A percentile compares a stretch with the other conserved stretches of the same genome.
phyloP scores from a whole-genome alignment of 2,797 vertebrate species.

The Tapirus indicus region DNA sequence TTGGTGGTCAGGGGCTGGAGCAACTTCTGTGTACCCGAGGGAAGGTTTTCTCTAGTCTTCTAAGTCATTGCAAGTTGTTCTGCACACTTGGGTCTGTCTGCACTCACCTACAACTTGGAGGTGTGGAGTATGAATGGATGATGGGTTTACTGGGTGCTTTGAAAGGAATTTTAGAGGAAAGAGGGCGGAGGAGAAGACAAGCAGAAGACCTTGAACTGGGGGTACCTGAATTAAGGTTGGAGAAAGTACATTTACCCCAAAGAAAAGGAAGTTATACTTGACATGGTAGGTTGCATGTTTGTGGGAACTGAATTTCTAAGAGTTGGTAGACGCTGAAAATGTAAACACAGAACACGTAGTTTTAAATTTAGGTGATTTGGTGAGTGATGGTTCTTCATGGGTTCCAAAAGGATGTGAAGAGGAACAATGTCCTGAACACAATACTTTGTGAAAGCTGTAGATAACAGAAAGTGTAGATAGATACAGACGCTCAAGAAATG shows the following conservation, averaged over 20 bases:
- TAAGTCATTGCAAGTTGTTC: neutral
- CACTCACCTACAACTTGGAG: conserved; percentile 47
- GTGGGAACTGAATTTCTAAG: neutral
- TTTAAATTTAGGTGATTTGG: neutral
- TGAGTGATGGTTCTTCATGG: neutral
- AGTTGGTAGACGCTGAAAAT: neutral
- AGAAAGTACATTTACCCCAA: neutral
- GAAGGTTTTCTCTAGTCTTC: neutral
- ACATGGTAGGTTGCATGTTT: neutral
- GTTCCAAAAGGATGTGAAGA: neutral
- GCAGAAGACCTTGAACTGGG: neutral
- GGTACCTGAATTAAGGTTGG: neutral
- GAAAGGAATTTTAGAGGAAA: neutral
- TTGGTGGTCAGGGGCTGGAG: neutral
- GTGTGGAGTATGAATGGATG: neutral
- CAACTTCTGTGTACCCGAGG: neutral
- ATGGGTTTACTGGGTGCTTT: neutral
- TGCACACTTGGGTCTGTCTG: conserved; percentile 32
- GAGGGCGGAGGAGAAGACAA: neutral
- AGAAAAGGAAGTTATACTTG: neutral
- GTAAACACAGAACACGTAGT: neutral
- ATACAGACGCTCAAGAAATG: neutral
- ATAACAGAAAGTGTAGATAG: neutral
- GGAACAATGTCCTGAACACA: neutral
- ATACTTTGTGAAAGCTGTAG: neutral